These are phyloP conservation scores for Rhyacophila brunnea DNA, from an alignment of 1,140 invertebrate species.

Conservation along the genomic window DNA sequence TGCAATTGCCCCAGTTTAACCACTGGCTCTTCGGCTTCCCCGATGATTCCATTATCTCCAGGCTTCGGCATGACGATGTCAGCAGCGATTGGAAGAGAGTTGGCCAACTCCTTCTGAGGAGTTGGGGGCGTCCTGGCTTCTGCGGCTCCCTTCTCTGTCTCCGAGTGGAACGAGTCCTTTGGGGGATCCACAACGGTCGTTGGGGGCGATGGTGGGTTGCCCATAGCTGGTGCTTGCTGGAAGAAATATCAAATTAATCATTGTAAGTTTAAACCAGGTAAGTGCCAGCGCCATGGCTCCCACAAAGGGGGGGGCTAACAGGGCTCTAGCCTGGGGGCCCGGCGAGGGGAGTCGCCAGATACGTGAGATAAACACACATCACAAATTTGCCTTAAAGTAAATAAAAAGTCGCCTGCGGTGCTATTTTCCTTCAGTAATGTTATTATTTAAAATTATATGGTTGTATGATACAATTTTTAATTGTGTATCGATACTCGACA, in stretches of 20 bases:
- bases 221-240: slow-evolving; percentile 28
- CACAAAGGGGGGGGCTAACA: no score
- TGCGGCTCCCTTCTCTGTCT: slow-evolving; percentile 38
- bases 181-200: slow-evolving; percentile 44
- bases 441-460: no score
- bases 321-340: no score
- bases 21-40: slow-evolving; percentile 55
- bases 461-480: no score
- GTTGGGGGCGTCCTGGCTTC: slow-evolving; percentile 45
- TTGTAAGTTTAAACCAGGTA: no score
- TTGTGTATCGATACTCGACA: no score
- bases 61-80: slow-evolving; percentile 51
- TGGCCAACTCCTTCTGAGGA: slow-evolving; percentile 51
- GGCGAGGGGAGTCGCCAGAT: no score
- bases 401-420: no score
- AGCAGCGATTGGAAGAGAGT: slow-evolving; percentile 49
- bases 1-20: slow-evolving; percentile 78
- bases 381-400: no score
- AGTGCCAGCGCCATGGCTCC: no score
- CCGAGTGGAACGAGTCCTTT: slow-evolving; percentile 33
- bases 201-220: slow-evolving; percentile 44
- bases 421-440: no score
- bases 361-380: no score
- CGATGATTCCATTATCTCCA: slow-evolving; percentile 35
- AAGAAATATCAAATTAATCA: background rate